phyloP scores from a whole-genome alignment of 2,113 vertebrate genomes.

The Tor tambroides region DNA sequence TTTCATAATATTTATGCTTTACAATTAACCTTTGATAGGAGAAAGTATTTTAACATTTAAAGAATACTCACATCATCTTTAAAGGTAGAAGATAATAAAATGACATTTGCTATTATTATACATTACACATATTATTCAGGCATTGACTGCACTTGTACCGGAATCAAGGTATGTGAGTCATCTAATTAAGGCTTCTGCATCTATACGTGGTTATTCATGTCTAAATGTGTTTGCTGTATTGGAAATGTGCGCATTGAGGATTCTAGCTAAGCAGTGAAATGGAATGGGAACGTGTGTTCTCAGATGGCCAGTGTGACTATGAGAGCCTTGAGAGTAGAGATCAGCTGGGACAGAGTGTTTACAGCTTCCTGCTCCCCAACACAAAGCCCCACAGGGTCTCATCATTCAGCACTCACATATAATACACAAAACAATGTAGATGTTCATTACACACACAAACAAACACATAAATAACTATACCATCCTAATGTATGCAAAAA shows the following conservation, averaged over 20 bases:
- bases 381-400: conserved; percentile 42
- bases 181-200: not conserved
- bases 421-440: conserved; percentile 14
- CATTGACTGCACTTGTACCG: not conserved
- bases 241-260: not conserved
- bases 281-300: conserved; percentile 51
- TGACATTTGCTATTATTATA: not conserved
- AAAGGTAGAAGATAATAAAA: not conserved
- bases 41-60: not conserved
- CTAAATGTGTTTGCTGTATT: not conserved
- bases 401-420: conserved; percentile 10
- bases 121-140: not conserved
- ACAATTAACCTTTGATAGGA: not conserved
- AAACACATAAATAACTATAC: not conserved
- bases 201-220: not conserved
- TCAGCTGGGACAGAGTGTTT: conserved; percentile 43
- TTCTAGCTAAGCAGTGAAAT: conserved; percentile 41
- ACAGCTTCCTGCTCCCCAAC: conserved; percentile 36
- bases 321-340: conserved; percentile 48
- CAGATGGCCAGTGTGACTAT: conserved; percentile 62
- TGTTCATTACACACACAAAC: not conserved
- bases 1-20: not conserved
- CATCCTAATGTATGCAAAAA: not conserved
- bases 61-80: not conserved
- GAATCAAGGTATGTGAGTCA: not conserved